Evolutionary conservation across 1,140 invertebrate genomes (phyloP), one percentile per base, ranked within the genome.

Genomic region (Kradibia gibbosae): DNA sequence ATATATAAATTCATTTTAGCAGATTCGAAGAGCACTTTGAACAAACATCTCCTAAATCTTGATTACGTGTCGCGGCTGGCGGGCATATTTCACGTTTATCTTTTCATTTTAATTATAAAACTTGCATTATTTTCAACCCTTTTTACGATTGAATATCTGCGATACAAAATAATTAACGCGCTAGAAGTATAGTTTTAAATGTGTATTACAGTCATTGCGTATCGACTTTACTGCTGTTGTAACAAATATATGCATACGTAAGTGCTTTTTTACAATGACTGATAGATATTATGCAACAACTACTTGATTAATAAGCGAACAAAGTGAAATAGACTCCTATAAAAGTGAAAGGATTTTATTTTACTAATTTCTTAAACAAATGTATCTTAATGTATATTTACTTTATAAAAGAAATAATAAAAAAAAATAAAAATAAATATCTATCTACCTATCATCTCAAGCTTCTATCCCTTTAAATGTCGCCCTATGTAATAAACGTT

Each of bases 401-500:
- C 15, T 31, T 60, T 60, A 1, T 60, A 11, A 17, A 17, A 31
- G 31, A 60, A 31, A 1, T 60, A 25, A 11, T 60, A 17, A 17
- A 11, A 31, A 60, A 60, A 31, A 1, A 31, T 1, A 31, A 31
- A 60, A 60, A 57, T 28, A 83, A 8, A 11, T 82, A 85, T 85
- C 78, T 81, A 85, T 84, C 78, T 83, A 78, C 45, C 79, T 25
- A 81, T 85, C 11, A 50, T 31, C 13, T 75, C 83, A 73, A 82
- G 65, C 83, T 81, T 75, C 72, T 65, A 84, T 85, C 65, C 80
- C 36, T 75, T 83, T 78, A 84, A 83, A 83, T 82, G 72, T 85
- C 81, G 83, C 67, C 76, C 65, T 55, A 67, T 86, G 78, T 82
- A 85, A 85, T 87, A 86, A 87, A 88, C 87, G 89, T 90, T 90